Conservation (phyloP, 2,113 vertebrate genomes). For the Ancistrus triradiatus region DNA sequence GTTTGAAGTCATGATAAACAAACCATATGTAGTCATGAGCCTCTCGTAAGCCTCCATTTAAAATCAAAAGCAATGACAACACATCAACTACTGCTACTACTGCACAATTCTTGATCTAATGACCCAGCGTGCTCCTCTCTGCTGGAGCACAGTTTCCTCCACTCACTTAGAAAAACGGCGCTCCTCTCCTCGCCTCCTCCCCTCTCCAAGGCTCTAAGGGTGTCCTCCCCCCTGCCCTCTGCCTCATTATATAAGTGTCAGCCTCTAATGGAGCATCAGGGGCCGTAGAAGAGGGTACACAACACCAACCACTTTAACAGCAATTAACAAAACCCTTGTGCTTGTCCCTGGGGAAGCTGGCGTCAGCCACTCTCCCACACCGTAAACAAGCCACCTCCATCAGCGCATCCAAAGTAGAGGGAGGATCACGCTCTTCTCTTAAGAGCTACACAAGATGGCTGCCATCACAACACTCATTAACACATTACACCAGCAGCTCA, state of each 20-base stretch:
- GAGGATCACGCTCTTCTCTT: conserved; percentile 4
- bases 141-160: conserved; percentile 24
- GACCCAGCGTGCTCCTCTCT: conserved; percentile 25
- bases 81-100: conserved; percentile 22
- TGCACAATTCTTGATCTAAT: conserved; percentile 43
- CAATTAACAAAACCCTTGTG: conserved; percentile 88
- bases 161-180: too few relatives aligned
- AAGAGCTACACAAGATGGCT: conserved; percentile 12
- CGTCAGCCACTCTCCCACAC: conserved; percentile 82
- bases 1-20: conserved; percentile 37
- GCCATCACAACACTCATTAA: conserved; percentile 26
- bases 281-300: conserved; percentile 77
- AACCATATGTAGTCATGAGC: conserved; percentile 36
- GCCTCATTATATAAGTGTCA: conserved; percentile 87
- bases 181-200: background rate
- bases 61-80: conserved; percentile 20
- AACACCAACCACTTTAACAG: conserved; percentile 82
- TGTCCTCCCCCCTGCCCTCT: conserved; percentile 72
- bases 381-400: conserved; percentile 83
- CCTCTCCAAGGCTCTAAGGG: conserved; percentile 65
- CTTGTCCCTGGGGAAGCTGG: conserved; percentile 75
- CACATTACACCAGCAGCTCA: conserved; percentile 8
- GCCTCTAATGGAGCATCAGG: conserved; percentile 81
- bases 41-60: conserved; percentile 43
- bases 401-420: conserved; percentile 61